Conservation (phyloP, 2,113 vertebrate genomes). For the Solenodon paradoxus region DNA sequence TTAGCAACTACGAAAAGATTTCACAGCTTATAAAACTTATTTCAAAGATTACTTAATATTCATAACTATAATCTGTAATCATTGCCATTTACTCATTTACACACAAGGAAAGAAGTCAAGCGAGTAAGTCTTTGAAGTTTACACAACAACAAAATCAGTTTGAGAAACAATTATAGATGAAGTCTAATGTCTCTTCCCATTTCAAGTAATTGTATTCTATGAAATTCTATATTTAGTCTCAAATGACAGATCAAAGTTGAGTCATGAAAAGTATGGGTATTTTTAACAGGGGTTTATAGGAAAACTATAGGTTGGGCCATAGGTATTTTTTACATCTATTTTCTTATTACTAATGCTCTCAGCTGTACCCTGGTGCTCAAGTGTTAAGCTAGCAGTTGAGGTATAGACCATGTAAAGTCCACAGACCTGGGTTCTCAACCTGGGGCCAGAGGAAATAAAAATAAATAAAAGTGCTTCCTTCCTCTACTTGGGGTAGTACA, state of each 20-base stretch:
- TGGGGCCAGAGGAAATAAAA: no score
- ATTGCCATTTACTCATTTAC: neutral
- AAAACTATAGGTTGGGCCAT: neutral
- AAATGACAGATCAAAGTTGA: neutral
- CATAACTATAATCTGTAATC: neutral
- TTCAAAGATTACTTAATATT: constrained; percentile 21
- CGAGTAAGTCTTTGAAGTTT: neutral
- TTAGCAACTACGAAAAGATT: neutral
- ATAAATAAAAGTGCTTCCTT: no score
- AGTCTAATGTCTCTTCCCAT: neutral
- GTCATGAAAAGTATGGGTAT: neutral
- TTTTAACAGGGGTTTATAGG: neutral
- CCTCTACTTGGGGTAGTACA: no score
- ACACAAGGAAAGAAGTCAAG: neutral
- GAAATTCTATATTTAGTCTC: neutral
- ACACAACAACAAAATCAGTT: neutral
- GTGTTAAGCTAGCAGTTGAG: no score
- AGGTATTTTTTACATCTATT: neutral
- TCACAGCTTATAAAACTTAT: neutral
- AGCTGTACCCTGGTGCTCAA: no score
- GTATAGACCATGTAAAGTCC: no score
- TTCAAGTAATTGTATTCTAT: neutral
- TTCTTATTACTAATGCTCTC: no score
- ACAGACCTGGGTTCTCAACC: no score
- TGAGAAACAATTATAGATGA: neutral